Percentiles rank a stretch among this genome's conserved stretches.
phyloP scores from a whole-genome alignment of 2,797 vertebrate genomes.

The Mus caroli region DNA sequence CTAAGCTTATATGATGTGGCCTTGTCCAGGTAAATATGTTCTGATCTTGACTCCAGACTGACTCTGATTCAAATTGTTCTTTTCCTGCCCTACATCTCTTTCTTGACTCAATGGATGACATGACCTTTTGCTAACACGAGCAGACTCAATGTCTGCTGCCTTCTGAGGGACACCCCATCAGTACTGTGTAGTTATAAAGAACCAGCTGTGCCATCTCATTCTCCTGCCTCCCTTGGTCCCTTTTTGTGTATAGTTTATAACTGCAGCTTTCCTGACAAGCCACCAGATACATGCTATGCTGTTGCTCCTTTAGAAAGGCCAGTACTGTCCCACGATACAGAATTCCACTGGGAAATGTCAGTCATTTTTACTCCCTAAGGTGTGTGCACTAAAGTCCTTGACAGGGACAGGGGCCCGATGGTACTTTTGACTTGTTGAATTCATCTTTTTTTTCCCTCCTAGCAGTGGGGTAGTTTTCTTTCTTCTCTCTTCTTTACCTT shows the following conservation, averaged over 20 bases:
- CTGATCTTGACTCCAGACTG: constrained; percentile 15
- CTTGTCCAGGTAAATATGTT: not conserved
- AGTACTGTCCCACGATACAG: not conserved
- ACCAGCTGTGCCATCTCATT: not conserved
- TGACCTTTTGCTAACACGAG: constrained; percentile 57
- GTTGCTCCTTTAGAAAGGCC: not conserved
- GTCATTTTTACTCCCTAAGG: not conserved
- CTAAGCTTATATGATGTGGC: not conserved
- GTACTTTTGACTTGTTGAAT: not conserved
- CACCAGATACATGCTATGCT: not conserved
- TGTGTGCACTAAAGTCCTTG: not conserved
- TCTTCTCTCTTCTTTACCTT: constrained; percentile 37
- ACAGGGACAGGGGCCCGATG: not conserved
- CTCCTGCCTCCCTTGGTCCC: not conserved
- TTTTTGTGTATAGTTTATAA: not conserved
- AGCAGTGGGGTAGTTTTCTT: not conserved
- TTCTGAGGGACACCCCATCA: not conserved
- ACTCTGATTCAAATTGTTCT: not conserved
- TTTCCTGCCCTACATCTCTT: constrained; percentile 16
- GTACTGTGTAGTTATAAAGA: constrained; percentile 2
- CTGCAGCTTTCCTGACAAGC: constrained; percentile 11
- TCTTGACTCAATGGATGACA: constrained; percentile 49
- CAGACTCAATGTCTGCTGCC: not conserved
- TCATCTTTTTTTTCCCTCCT: not conserved
- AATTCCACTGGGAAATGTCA: not conserved